Evolutionary conservation across 1,140 invertebrate species (phyloP).

Genomic region (Pseudoatta argentina): DNA sequence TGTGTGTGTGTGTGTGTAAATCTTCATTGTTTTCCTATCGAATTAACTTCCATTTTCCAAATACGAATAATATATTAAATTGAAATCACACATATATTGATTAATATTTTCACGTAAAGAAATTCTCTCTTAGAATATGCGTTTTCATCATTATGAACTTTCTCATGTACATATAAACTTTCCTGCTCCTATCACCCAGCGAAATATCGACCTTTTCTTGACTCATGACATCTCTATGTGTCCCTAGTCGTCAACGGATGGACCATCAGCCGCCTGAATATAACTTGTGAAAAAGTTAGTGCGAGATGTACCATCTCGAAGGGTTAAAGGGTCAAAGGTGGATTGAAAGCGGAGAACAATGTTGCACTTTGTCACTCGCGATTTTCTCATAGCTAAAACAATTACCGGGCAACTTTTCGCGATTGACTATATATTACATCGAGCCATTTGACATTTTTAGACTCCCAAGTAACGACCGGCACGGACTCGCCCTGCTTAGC

Average conservation of each 20-base stretch:
- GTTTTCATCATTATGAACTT: not conserved
- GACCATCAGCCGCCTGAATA: not conserved
- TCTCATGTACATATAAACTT: conserved; percentile 25
- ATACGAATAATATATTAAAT: not conserved
- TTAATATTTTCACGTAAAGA: not conserved
- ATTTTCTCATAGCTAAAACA: not conserved
- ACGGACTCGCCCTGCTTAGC: conserved; percentile 56
- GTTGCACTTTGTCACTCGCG: not conserved
- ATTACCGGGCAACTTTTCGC: not conserved
- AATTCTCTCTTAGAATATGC: not conserved
- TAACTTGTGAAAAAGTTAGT: conserved; percentile 8
- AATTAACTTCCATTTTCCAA: not conserved
- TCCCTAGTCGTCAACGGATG: not conserved
- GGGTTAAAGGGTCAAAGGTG: not conserved
- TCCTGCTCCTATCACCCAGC: not conserved
- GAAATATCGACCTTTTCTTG: conserved; percentile 42
- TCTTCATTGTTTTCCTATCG: not conserved
- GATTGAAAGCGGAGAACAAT: not conserved
- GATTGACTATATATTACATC: conserved; percentile 69
- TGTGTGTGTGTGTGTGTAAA: not conserved
- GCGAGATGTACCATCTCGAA: not conserved
- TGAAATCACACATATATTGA: not conserved
- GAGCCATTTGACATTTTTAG: conserved; percentile 68
- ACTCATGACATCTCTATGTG: not conserved
- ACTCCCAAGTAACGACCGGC: conserved; percentile 62